These are phyloP conservation scores for Ostrea denselamellosa DNA, from an alignment of 1,140 invertebrate genomes.

Conservation along the genomic window DNA sequence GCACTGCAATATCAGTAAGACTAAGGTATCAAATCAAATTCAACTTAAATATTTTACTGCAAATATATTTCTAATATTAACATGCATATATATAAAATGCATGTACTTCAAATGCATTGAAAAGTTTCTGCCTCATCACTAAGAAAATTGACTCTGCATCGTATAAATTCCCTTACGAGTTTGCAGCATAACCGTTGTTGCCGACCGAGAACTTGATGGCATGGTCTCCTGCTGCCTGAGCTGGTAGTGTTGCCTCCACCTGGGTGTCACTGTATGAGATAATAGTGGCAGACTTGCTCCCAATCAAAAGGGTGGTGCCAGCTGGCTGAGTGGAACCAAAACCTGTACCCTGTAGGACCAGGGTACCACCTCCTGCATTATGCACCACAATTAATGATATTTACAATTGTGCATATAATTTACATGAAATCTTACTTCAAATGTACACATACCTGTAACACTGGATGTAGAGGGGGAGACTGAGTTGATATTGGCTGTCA, in stretches of 20 bases:
- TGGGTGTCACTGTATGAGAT: slow-evolving; percentile 52
- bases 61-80: background rate
- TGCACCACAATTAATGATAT: background rate
- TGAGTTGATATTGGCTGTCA: slow-evolving; percentile 40
- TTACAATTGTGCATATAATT: background rate
- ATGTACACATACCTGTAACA: slow-evolving; percentile 41
- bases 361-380: slow-evolving; percentile 59
- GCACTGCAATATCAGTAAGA: background rate
- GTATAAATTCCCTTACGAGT: background rate
- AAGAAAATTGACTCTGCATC: background rate
- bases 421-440: background rate
- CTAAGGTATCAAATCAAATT: background rate
- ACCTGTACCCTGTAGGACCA: slow-evolving; percentile 64
- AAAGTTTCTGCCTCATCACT: background rate
- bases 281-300: slow-evolving; percentile 53
- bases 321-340: slow-evolving; percentile 40
- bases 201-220: slow-evolving; percentile 48
- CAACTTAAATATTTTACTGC: background rate
- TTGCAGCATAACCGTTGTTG: slow-evolving; percentile 35
- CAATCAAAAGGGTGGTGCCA: slow-evolving; percentile 52
- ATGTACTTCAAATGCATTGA: background rate
- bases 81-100: background rate
- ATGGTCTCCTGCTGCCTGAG: slow-evolving; percentile 61
- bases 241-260: slow-evolving; percentile 59
- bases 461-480: background rate